Conservation (phyloP, 2,797 vertebrate species). For the Enteromius radiatus region DNA sequence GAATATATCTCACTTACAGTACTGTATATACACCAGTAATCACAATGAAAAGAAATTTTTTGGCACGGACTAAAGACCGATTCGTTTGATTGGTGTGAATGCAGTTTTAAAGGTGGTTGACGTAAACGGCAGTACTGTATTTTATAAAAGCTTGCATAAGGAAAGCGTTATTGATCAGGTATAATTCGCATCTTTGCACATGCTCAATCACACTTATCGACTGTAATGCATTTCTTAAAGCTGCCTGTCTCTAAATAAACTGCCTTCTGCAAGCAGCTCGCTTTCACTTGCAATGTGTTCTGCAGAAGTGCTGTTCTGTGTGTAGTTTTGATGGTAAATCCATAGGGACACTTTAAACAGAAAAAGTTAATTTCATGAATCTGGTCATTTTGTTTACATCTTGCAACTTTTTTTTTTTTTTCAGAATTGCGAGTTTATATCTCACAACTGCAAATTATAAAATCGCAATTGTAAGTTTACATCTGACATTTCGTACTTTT, state of each 20-base stretch:
- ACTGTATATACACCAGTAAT: not conserved
- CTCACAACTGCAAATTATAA: not conserved
- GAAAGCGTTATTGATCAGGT: not conserved
- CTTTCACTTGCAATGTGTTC: not conserved
- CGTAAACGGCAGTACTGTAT: not conserved
- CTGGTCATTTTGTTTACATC: not conserved
- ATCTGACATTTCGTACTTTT: not conserved
- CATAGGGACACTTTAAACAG: not conserved
- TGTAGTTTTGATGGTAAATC: conserved; percentile 3
- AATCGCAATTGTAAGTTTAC: not conserved
- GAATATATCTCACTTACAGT: not conserved
- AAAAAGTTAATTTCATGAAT: not conserved
- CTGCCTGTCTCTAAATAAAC: not conserved
- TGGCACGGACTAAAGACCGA: not conserved
- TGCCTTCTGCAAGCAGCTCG: not conserved
- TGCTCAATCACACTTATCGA: not conserved
- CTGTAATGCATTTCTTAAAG: conserved; percentile 3
- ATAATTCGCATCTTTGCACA: not conserved
- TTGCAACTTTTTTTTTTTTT: not conserved
- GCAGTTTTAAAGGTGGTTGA: not conserved
- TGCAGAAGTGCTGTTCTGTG: not conserved
- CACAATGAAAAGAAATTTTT: not conserved
- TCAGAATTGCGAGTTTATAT: not conserved
- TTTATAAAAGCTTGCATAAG: not conserved
- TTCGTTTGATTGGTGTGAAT: not conserved